Evolutionary conservation across 1,140 invertebrate genomes (phyloP).

Genomic region (Heliconius himera): DNA sequence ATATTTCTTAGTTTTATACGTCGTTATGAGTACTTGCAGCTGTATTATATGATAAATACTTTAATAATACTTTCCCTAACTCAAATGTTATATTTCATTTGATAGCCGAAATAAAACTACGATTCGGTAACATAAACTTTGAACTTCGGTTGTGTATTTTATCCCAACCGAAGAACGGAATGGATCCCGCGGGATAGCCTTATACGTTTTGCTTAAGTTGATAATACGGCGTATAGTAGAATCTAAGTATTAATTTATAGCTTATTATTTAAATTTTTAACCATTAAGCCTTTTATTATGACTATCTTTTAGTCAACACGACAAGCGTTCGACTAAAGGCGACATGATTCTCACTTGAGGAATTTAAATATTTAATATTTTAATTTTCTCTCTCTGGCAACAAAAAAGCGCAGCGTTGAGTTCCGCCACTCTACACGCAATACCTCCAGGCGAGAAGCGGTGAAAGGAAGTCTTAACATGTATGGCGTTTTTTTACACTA

Average conservation of each 20-base stretch:
- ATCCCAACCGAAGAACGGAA: not conserved
- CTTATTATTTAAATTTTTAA: not conserved
- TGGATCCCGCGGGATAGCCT: not conserved
- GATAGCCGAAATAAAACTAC: not conserved
- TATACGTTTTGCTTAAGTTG: not conserved
- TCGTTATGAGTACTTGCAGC: not conserved
- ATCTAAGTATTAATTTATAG: not conserved
- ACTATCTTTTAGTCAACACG: too few relatives aligned
- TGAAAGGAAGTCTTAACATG: too few relatives aligned
- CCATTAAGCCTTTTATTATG: not conserved
- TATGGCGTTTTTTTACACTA: too few relatives aligned
- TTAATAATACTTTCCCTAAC: not conserved
- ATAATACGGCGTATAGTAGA: not conserved
- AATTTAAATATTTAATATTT: too few relatives aligned
- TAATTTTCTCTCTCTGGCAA: too few relatives aligned
- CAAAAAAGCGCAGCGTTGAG: too few relatives aligned
- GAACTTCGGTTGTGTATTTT: constrained; percentile 5
- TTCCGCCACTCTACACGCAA: too few relatives aligned
- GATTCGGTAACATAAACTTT: not conserved
- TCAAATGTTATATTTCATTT: not conserved
- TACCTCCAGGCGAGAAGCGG: too few relatives aligned
- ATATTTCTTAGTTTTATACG: too few relatives aligned
- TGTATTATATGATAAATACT: not conserved
- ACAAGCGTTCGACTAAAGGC: too few relatives aligned
- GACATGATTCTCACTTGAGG: too few relatives aligned